Evolutionary conservation across 2,888 invertebrate species (phyloP).

Genomic region (Linnaemya tessellans): DNA sequence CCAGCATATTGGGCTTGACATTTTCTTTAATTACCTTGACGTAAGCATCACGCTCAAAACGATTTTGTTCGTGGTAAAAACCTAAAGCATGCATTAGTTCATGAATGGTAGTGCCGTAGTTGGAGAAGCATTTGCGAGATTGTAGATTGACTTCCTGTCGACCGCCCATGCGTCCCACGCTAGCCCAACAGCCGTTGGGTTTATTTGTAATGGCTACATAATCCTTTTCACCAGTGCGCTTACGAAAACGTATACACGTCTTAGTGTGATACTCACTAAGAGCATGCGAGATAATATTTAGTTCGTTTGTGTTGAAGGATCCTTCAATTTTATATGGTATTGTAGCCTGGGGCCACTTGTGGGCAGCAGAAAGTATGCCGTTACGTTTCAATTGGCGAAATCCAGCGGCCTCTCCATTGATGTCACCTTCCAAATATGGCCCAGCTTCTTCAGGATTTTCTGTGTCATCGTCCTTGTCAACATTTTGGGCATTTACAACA

Average conservation of each 20-base stretch:
- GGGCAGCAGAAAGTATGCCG: conserved; percentile 85
- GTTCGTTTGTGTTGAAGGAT: conserved; percentile 85
- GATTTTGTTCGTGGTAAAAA: conserved; percentile 92
- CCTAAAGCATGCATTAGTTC: conserved; percentile 91
- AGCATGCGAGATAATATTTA: conserved; percentile 86
- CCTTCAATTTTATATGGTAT: conserved; percentile 89
- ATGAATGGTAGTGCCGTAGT: conserved; percentile 89
- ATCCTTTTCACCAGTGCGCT: conserved; percentile 86
- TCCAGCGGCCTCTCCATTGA: conserved; percentile 85
- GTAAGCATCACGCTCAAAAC: conserved; percentile 88
- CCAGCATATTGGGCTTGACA: conserved; percentile 86
- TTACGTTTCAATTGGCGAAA: conserved; percentile 83
- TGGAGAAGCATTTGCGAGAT: conserved; percentile 88
- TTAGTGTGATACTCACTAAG: conserved; percentile 89
- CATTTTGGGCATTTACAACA: background rate
- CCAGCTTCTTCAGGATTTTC: conserved; percentile 92
- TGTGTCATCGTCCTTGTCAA: background rate
- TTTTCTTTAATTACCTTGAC: conserved; percentile 87
- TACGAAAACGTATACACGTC: conserved; percentile 89
- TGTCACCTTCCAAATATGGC: conserved; percentile 90
- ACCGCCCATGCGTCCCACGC: conserved; percentile 88
- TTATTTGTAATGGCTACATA: conserved; percentile 88
- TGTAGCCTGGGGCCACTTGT: conserved; percentile 87
- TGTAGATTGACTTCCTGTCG: conserved; percentile 88
- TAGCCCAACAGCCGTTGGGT: conserved; percentile 91